A percentile compares a stretch with the other conserved stretches of the same genome.
Conservation (phyloP, 2,797 vertebrate species). For the Macrochelys suwanniensis region DNA sequence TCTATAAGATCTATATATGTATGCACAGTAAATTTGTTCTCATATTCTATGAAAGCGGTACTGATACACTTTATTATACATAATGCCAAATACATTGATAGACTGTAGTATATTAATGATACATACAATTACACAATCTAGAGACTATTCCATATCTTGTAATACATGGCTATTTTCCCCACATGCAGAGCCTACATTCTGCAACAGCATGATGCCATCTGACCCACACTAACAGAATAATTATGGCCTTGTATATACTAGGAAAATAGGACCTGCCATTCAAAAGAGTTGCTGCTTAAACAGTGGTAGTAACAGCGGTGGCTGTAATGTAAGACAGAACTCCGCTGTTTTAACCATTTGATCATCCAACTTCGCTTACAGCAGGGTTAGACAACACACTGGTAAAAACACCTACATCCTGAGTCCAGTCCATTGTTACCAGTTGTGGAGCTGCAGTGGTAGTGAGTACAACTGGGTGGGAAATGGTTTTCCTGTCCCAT, state of each 20-base stretch:
- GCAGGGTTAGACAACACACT: neutral
- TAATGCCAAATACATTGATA: neutral
- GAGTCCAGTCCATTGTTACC: neutral
- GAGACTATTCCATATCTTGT: neutral
- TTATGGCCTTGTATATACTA: slow-evolving; percentile 10
- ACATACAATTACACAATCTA: neutral
- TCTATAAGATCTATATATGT: accelerated
- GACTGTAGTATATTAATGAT: neutral
- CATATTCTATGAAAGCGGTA: accelerated
- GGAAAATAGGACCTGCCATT: slow-evolving; percentile 7
- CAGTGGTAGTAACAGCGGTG: slow-evolving; percentile 14
- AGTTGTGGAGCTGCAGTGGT: neutral
- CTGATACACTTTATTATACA: neutral
- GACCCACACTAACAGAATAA: slow-evolving; percentile 8
- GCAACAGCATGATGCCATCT: slow-evolving; percentile 30
- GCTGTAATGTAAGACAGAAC: neutral
- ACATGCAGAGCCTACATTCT: slow-evolving; percentile 12
- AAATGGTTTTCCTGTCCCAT: accelerated
- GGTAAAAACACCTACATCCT: neutral
- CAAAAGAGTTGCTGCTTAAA: neutral
- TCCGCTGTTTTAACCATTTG: slow-evolving; percentile 7
- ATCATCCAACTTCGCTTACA: slow-evolving; percentile 10
- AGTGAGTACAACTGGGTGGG: accelerated
- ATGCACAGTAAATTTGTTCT: neutral
- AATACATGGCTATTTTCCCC: neutral